phyloP scores from a whole-genome alignment of 2,113 vertebrate genomes.

The Boleophthalmus pectinirostris region DNA sequence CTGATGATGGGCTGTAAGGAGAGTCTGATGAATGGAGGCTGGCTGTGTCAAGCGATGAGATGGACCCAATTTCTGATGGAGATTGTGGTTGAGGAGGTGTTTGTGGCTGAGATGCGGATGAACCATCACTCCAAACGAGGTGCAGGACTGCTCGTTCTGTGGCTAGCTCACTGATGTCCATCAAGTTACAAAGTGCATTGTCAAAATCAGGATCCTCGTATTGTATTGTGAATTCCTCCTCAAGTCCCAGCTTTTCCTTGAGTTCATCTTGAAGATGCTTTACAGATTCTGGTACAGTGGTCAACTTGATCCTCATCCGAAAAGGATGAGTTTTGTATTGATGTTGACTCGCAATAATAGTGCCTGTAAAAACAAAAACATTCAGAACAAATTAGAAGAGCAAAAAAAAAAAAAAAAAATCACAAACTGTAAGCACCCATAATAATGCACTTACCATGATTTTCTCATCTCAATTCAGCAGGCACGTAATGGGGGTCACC shows the following conservation, averaged over 20 bases:
- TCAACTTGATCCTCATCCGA: constrained; percentile 19
- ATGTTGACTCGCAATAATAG: not conserved
- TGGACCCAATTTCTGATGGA: too few species aligned
- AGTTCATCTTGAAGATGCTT: not conserved
- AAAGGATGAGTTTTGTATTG: not conserved
- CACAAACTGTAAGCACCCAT: not conserved
- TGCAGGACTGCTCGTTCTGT: constrained; percentile 9
- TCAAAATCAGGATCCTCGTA: constrained; percentile 19
- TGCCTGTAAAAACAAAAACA: not conserved
- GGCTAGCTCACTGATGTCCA: not conserved
- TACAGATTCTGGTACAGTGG: constrained; percentile 20
- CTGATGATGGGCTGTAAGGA: not conserved
- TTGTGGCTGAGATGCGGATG: not conserved
- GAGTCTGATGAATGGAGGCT: constrained; percentile 7
- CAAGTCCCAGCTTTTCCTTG: constrained; percentile 17
- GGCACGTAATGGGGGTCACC: constrained; percentile 21
- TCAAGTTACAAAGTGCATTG: constrained; percentile 8
- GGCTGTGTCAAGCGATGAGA: too few species aligned
- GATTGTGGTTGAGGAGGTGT: not conserved
- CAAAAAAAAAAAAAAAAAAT: too few species aligned
- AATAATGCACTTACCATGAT: constrained; percentile 18
- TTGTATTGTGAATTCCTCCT: constrained; percentile 22
- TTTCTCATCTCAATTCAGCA: constrained; percentile 14
- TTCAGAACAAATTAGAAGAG: not conserved
- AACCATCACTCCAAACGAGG: not conserved